These are phyloP conservation scores for Rotaria macrura DNA, from an alignment of 2,888 invertebrate species.

Conservation along the genomic window DNA sequence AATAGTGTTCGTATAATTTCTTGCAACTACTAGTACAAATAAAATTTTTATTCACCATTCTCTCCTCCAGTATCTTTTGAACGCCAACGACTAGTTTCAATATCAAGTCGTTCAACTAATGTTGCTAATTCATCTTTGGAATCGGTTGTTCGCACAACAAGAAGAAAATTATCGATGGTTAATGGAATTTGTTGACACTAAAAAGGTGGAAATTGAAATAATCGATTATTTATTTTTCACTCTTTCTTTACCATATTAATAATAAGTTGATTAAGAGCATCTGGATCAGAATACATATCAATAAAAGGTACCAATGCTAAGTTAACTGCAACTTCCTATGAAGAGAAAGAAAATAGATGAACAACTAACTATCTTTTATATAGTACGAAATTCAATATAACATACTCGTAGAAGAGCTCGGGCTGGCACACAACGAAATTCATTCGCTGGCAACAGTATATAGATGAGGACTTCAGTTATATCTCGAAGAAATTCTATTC, in stretches of 20 bases:
- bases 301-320: slow-evolving; percentile 45
- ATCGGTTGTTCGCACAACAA: neutral
- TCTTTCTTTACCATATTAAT: slow-evolving; percentile 67
- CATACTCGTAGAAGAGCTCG: neutral
- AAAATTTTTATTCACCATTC: slow-evolving; percentile 53
- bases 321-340: slow-evolving; percentile 35
- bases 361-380: no score
- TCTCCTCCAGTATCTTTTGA: slow-evolving; percentile 75
- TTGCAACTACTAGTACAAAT: no score
- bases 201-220: neutral
- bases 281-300: slow-evolving; percentile 69
- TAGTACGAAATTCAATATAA: slow-evolving; percentile 19
- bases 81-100: slow-evolving; percentile 64
- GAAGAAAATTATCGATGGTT: neutral
- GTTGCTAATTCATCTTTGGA: neutral
- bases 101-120: slow-evolving; percentile 63
- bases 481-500: slow-evolving; percentile 7
- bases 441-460: slow-evolving; percentile 27
- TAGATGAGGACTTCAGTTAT: slow-evolving; percentile 29
- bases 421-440: neutral
- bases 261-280: slow-evolving; percentile 77
- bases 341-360: neutral
- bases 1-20: no score
- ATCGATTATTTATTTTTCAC: neutral
- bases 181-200: slow-evolving; percentile 17